phyloP scores from a whole-genome alignment of 2,113 vertebrate genomes.

The Pan troglodytes region NHGRI_mPanTro3-v2.1_pri NC_072414.2:48385001-48385500 shows the following conservation, averaged over 20 bases:
- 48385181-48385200: background rate
- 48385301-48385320: background rate
- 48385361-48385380: conserved; percentile 28
- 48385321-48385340: background rate
- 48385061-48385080: background rate
- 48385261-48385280: background rate
- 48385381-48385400: background rate
- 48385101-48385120: background rate
- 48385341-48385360: background rate
- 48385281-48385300: background rate
- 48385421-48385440: background rate
- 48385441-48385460: background rate
- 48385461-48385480: background rate
- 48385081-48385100: background rate
- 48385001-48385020: background rate
- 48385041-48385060: background rate
- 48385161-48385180: conserved; percentile 20
- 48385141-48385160: conserved; percentile 10
- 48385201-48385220: background rate
- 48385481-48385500: conserved; percentile 9
- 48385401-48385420: background rate
- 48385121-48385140: background rate
- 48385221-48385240: background rate
- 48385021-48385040: conserved; percentile 2
- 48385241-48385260: conserved; percentile 17